These are phyloP conservation scores for Drosophila mayaguana DNA, from an alignment of 2,888 invertebrate species.

Conservation along the genomic window DNA sequence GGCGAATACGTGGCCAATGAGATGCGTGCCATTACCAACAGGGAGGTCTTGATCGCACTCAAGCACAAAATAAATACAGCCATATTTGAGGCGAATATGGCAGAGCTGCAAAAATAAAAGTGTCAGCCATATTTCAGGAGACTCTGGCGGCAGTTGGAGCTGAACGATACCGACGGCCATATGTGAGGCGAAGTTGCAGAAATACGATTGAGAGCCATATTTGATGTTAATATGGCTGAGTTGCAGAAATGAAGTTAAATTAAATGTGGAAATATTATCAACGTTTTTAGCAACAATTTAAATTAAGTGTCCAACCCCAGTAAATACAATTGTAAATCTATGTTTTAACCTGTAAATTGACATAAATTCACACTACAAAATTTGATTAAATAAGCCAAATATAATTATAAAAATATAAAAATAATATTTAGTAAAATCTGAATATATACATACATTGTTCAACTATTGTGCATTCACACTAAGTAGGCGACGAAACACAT, in stretches of 20 bases:
- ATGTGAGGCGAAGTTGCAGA: background rate
- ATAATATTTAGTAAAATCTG: conserved; percentile 60
- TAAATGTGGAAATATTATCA: conserved; percentile 26
- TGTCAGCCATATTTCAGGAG: background rate
- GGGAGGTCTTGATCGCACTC: conserved; percentile 86
- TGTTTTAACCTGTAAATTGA: conserved; percentile 56
- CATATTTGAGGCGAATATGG: conserved; percentile 88
- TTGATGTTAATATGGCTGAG: conserved; percentile 85
- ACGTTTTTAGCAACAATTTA: conserved; percentile 64
- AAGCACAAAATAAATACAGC: conserved; percentile 88
- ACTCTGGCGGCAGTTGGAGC: background rate
- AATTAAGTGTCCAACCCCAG: conserved; percentile 46
- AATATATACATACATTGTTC: conserved; percentile 24
- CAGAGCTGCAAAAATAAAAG: conserved; percentile 85
- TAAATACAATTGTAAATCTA: conserved; percentile 40
- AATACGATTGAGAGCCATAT: conserved; percentile 83
- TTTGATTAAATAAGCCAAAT: conserved; percentile 75
- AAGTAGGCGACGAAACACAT: conserved; percentile 9
- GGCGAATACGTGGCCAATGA: conserved; percentile 88
- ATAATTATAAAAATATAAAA: no score
- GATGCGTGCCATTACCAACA: conserved; percentile 86
- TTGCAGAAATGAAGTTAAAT: conserved; percentile 71
- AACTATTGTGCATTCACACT: background rate
- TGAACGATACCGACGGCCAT: background rate
- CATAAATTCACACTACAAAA: conserved; percentile 15